Percentiles rank a stretch among this genome's conserved stretches.
These are phyloP conservation scores for Eretmocerus hayati DNA, from an alignment of 2,888 invertebrate genomes.

Conservation along the genomic window DNA sequence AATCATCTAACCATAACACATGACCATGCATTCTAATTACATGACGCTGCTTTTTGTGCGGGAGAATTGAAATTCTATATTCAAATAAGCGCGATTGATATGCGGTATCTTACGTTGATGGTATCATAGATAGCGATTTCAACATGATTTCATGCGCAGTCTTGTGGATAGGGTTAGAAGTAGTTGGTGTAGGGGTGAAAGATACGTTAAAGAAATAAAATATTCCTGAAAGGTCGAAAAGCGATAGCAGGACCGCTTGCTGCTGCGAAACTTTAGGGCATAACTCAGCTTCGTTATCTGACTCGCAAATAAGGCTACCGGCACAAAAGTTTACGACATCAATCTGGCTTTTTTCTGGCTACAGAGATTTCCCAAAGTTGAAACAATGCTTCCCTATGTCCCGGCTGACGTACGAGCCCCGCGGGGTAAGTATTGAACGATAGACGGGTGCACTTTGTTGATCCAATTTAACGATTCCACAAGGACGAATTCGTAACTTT, in stretches of 20 bases:
- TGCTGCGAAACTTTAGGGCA: conserved; percentile 40
- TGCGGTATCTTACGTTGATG: too few relatives aligned
- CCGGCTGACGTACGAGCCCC: conserved; percentile 44
- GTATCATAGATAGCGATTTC: too few relatives aligned
- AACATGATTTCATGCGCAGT: too few relatives aligned
- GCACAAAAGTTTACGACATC: conserved; percentile 46
- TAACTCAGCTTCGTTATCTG: conserved; percentile 48
- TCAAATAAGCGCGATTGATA: too few relatives aligned
- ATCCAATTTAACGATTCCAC: conserved; percentile 1
- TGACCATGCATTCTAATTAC: too few relatives aligned
- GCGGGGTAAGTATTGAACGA: conserved; percentile 27
- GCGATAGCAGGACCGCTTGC: conserved; percentile 28
- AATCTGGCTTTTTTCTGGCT: conserved; percentile 38
- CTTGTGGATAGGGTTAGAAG: too few relatives aligned
- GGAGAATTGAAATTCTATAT: too few relatives aligned
- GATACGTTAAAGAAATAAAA: conserved; percentile 33
- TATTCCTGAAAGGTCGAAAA: conserved; percentile 18
- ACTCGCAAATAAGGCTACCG: conserved; percentile 46
- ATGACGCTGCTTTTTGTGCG: too few relatives aligned
- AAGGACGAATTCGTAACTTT: not conserved
- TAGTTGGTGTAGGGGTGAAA: not conserved
- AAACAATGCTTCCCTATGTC: conserved; percentile 34
- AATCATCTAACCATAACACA: too few relatives aligned
- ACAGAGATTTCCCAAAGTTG: conserved; percentile 45
- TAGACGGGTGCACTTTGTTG: not conserved